Evolutionary conservation across 37 sponge, comb jelly and placozoan species (phyloP), one percentile per base, ranked within the genome.

Genomic region (Beroe forskalii): DNA sequence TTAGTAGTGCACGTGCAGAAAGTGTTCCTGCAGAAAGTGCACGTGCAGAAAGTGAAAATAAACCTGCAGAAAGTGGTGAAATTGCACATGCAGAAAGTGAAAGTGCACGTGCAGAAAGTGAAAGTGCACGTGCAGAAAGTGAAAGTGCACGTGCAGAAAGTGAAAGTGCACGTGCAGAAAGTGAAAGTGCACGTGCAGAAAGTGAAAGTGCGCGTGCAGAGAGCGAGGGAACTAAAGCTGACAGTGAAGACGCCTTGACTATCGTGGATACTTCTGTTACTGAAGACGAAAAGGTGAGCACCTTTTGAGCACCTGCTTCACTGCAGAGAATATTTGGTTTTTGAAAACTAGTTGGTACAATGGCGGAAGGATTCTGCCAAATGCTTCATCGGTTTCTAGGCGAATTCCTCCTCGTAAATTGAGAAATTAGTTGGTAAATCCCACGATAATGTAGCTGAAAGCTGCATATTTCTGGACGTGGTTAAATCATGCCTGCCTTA

Each of bases 221-320:
- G 27, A 69, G 72, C 39, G 72, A 69, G 72, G 72, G 38, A 32
- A 69, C 72, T 2, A 69, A 36, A 33, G 72, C 72, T 28, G 72
- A 69, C 12, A 33, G 37, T 69, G 72, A 69, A 17, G 72, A 69
- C 38, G 72, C 72, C 32, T 37, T 32, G 2, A 69, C 72, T 2
- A 27, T 69, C 39, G 72, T 69, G 27, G 72, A 36, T 6, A 36
- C 66, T 4, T 63, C 66, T 3, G 2, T 36, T 33, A 69, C 28
- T 35, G 72, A 69, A 17, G 72, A 69, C 38, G 72, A 32, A 9
- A 69, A 36, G 72, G 72, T 69, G 32, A 69, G 55, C 12, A 48
- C 12, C 55, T n/a, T n/a, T n/a, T n/a, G n/a, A n/a, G n/a, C n/a
- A n/a, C n/a, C n/a, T n/a, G n/a, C n/a, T n/a, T n/a, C n/a, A n/a